phyloP scores from a whole-genome alignment of 2,797 vertebrate species.

The Channallabes apus region DNA sequence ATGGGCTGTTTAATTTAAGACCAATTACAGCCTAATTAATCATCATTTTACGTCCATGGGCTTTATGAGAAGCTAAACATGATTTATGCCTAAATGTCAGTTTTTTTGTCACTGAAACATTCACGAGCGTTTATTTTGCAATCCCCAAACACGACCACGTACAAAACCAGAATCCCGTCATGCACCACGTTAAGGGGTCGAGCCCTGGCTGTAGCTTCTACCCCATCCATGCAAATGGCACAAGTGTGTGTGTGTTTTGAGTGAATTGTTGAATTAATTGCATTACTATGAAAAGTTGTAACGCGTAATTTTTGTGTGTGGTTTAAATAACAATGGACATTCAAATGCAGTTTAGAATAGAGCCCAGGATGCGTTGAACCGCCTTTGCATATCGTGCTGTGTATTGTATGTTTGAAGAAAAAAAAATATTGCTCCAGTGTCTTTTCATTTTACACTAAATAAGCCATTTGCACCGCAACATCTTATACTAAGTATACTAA shows the following conservation, averaged over 20 bases:
- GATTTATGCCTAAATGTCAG: background rate
- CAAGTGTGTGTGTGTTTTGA: background rate
- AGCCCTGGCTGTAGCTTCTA: background rate
- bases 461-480: background rate
- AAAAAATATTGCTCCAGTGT: background rate
- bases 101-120: background rate
- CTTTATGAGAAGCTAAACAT: background rate
- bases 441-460: background rate
- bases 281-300: constrained; percentile 21
- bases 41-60: constrained; percentile 14
- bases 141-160: background rate
- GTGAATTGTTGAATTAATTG: constrained; percentile 21
- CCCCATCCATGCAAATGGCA: constrained; percentile 13
- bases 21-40: constrained; percentile 16
- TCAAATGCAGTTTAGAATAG: background rate
- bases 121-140: constrained; percentile 4
- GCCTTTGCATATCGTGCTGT: background rate
- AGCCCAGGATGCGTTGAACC: background rate
- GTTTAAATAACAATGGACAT: constrained; percentile 22
- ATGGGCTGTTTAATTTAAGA: constrained; percentile 33
- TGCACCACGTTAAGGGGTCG: constrained; percentile 11
- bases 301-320: background rate
- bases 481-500: background rate
- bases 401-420: background rate
- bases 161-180: constrained; percentile 8